A percentile compares a stretch with the other conserved stretches of the same genome.
Evolutionary conservation across 2,113 vertebrate genomes (phyloP).

Genomic region (Heterocephalus glaber): DNA sequence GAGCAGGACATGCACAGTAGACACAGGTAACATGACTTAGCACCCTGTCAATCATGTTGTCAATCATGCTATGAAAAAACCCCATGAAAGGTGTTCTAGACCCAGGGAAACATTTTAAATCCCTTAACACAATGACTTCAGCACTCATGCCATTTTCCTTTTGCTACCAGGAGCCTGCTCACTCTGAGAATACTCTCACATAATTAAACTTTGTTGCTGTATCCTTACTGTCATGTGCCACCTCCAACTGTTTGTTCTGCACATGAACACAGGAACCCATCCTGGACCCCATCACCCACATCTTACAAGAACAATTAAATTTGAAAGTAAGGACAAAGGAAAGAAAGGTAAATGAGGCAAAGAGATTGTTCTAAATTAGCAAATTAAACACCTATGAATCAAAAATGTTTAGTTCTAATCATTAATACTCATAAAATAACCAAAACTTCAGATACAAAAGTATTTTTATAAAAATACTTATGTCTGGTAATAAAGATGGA

Average conservation of each 20-base stretch:
- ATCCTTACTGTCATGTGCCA: neutral
- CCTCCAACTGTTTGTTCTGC: neutral
- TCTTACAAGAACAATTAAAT: neutral
- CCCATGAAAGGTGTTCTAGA: too few species aligned
- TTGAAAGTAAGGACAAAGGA: neutral
- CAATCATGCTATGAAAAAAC: too few species aligned
- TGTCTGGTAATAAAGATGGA: neutral
- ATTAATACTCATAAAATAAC: neutral
- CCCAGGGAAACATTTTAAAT: too few species aligned
- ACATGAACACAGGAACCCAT: neutral
- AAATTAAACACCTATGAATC: neutral
- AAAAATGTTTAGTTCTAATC: neutral
- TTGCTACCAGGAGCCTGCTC: neutral
- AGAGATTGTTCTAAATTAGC: neutral
- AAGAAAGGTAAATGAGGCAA: neutral
- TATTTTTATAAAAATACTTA: neutral
- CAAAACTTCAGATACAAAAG: neutral
- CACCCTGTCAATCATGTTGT: too few species aligned
- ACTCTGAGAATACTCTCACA: too few species aligned
- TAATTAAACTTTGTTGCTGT: neutral
- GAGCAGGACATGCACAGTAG: too few species aligned
- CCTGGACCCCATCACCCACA: neutral
- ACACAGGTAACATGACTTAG: too few species aligned
- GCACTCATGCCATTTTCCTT: too few species aligned
- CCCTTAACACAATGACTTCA: too few species aligned